These are phyloP conservation scores for Trachelus troglodyta DNA, from an alignment of 2,888 invertebrate species.

Conservation along the genomic window DNA sequence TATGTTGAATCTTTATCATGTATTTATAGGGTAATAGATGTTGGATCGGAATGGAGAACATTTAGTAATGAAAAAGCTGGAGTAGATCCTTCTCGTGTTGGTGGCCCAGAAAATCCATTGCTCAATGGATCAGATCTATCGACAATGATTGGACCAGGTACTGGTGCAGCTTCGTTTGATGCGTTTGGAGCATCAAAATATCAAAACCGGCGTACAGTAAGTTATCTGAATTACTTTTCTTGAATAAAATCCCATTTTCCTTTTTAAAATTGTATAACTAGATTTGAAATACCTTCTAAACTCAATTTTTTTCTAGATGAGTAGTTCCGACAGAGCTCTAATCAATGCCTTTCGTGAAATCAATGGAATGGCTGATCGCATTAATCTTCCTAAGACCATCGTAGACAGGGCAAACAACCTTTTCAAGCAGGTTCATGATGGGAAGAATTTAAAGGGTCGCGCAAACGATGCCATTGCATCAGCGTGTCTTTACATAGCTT, in stretches of 20 bases:
- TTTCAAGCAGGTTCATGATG: constrained; percentile 98
- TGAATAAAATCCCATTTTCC: background rate
- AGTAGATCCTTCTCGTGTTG: constrained; percentile 99
- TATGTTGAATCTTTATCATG: constrained; percentile 10
- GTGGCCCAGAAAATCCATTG: constrained; percentile 98
- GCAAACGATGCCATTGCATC: constrained; percentile 99
- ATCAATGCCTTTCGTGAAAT: constrained; percentile 98
- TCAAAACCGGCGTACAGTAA: constrained; percentile 73
- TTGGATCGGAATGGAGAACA: constrained; percentile 99
- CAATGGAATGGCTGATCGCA: constrained; percentile 97
- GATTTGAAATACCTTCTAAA: background rate
- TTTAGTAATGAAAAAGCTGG: constrained; percentile 98
- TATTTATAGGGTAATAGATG: constrained; percentile 90
- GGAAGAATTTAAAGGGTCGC: constrained; percentile 93
- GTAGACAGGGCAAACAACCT: constrained; percentile 96
- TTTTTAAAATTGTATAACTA: background rate
- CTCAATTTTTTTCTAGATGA: constrained; percentile 77
- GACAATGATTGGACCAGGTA: constrained; percentile 87
- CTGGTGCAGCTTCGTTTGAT: constrained; percentile 87
- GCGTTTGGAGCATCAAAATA: constrained; percentile 80
- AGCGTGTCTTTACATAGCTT: constrained; percentile 98
- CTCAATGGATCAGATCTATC: constrained; percentile 96
- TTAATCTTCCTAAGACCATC: constrained; percentile 96
- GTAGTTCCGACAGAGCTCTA: constrained; percentile 94
- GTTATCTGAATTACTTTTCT: constrained; percentile 31